These are phyloP conservation scores for Pachyseris speciosa DNA, from an alignment of 64 coral and sea anemone genomes.

Conservation along the genomic window DNA sequence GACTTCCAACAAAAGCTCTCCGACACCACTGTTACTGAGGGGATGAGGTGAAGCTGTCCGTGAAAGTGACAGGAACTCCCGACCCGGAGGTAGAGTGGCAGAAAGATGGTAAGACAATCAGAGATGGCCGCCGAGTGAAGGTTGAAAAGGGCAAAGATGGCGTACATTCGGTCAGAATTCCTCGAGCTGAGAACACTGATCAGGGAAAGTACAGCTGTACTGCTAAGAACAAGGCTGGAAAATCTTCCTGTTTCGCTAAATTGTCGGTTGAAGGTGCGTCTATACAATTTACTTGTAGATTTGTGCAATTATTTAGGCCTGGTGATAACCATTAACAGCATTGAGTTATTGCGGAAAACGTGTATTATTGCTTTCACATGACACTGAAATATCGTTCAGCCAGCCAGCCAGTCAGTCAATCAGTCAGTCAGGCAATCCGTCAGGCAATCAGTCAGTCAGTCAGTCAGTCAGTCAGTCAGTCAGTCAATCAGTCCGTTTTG, in stretches of 20 bases:
- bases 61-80: slow-evolving; percentile 72
- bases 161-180: slow-evolving; percentile 8
- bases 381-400: no score
- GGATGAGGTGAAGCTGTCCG: slow-evolving; percentile 60
- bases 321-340: no score
- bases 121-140: slow-evolving; percentile 65
- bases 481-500: no score
- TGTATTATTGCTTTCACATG: no score
- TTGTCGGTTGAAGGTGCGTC: slow-evolving; percentile 32
- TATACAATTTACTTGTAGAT: not conserved
- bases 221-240: slow-evolving; percentile 60
- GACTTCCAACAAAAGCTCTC: slow-evolving; percentile 71
- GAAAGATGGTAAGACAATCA: slow-evolving; percentile 75
- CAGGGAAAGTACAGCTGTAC: slow-evolving; percentile 56
- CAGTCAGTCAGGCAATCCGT: no score
- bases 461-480: no score
- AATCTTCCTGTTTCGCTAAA: slow-evolving; percentile 30
- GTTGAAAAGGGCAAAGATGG: slow-evolving; percentile 54
- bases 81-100: slow-evolving; percentile 82
- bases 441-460: no score
- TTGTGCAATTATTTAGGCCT: no score
- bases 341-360: no score
- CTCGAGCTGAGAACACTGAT: slow-evolving; percentile 19
- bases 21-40: slow-evolving; percentile 66
- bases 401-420: no score